Evolutionary conservation across 2,888 invertebrate genomes (phyloP).

Genomic region (Entomobrya proxima): DNA sequence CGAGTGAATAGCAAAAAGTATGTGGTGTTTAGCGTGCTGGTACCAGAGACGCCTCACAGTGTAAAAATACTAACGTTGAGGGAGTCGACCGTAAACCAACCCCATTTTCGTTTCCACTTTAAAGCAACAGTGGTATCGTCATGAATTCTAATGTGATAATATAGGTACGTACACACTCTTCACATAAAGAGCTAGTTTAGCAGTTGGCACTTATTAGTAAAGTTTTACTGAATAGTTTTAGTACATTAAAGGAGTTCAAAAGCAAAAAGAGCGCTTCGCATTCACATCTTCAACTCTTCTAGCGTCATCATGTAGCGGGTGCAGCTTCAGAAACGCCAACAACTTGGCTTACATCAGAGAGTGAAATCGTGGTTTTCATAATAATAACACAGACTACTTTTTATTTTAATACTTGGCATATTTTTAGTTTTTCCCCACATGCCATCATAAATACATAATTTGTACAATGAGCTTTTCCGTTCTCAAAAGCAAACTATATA

Average conservation of each 20-base stretch:
- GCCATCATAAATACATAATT: neutral
- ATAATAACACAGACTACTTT: neutral
- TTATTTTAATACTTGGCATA: neutral
- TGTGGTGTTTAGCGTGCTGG: too few species aligned
- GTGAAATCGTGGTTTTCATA: neutral
- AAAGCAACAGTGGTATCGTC: constrained; percentile 1
- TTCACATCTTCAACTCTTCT: neutral
- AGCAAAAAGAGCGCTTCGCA: neutral
- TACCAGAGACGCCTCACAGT: neutral
- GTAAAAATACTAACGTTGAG: constrained; percentile 12
- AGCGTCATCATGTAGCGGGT: neutral
- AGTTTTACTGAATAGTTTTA: constrained; percentile 25
- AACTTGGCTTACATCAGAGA: neutral
- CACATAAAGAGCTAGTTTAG: constrained; percentile 13
- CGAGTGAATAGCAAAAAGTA: neutral
- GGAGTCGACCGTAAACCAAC: constrained; percentile 39
- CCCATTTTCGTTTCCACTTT: constrained; percentile 36
- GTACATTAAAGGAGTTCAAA: neutral
- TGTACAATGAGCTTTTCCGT: neutral
- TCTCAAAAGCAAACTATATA: neutral
- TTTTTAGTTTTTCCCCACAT: neutral
- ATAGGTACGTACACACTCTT: neutral
- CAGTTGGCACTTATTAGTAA: constrained; percentile 35
- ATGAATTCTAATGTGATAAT: constrained; percentile 55
- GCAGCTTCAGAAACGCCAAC: neutral